Base-by-base conservation (phyloP, 2,888 invertebrate genomes). In the Neoitamus cyanurus region DNA sequence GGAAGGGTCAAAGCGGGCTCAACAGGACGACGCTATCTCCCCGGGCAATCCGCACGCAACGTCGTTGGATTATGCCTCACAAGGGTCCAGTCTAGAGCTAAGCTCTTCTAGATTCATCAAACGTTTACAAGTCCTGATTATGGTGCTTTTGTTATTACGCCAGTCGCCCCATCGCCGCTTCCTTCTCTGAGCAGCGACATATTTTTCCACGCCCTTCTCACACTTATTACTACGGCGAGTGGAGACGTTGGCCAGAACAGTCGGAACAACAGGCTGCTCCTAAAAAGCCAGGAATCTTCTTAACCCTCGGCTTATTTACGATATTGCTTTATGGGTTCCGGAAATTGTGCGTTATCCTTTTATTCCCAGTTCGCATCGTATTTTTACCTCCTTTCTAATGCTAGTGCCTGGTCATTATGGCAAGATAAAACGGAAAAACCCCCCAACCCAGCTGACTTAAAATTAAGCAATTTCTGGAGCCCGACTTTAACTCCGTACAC, bases 61-160 rank as follows among this genome's bases (percentile, higher is more conserved):
- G 68, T 82, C 82, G 7, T 69, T 15, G 82, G 82, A 82, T 82
- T 82, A 78, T 46, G 28, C 42, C 30, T n/a, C 42, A 78, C 31
- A 48, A 69, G 37, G 69, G 69, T 69, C 68, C 69, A 82, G 69
- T 68, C 82, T 25, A 37, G 20, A 69, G 25, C 25, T 36, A 69
- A 69, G 69, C 69, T 82, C 82, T 82, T 82, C 82, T 25, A 82
- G 82, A 82, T 82, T 82, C 82, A 82, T 82, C 82, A 82, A 82
- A 82, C 82, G 82, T 82, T 82, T 82, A 82, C 82, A 82, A 82
- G 69, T 82, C 42, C 80, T 82, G 82, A 82, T 82, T 82, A 82
- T 42, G 42, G 82, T 82, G 69, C 82, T 69, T 37, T 82, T 82
- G 82, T 82, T 82, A 69, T 82, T 82, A 69, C 36, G 30, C 30